phyloP scores from a whole-genome alignment of 2,113 vertebrate genomes.

The Ancistrus triradiatus region DNA sequence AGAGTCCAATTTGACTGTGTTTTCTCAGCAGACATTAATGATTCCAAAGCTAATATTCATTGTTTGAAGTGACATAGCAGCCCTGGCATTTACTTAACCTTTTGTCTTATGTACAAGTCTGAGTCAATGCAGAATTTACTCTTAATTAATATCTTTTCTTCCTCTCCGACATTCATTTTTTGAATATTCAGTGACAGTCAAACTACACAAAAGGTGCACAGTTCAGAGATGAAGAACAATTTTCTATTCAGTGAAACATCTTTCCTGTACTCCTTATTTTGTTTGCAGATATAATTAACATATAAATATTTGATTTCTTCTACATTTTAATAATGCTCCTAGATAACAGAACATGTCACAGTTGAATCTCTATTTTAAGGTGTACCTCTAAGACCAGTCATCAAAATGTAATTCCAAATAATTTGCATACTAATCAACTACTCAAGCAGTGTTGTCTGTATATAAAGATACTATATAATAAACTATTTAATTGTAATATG shows the following conservation, averaged over 20 bases:
- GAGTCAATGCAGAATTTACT: conserved; percentile 94
- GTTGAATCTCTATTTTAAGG: conserved; percentile 21
- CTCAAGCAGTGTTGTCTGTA: too few species aligned
- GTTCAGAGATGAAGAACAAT: conserved; percentile 44
- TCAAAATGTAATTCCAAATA: not conserved
- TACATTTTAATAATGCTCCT: conserved; percentile 22
- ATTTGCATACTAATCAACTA: too few species aligned
- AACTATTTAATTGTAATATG: too few species aligned
- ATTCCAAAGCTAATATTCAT: conserved; percentile 99
- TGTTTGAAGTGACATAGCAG: conserved; percentile 96
- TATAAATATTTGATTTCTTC: conserved; percentile 19
- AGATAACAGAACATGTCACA: conserved; percentile 27
- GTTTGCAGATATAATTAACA: conserved; percentile 40
- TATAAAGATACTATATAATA: too few species aligned
- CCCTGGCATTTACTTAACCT: conserved; percentile 99
- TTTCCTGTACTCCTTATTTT: conserved; percentile 30
- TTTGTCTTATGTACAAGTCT: conserved; percentile 94
- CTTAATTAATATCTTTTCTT: conserved; percentile 99
- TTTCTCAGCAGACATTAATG: conserved; percentile 96
- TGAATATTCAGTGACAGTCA: conserved; percentile 62
- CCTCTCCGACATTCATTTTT: conserved; percentile 72
- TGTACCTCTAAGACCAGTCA: conserved; percentile 1
- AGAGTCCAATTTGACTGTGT: conserved; percentile 87
- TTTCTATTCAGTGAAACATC: conserved; percentile 40
- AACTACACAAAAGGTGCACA: conserved; percentile 41